Evolutionary conservation across 1,140 invertebrate genomes (phyloP).

Genomic region (Trichonephila clavipes): DNA sequence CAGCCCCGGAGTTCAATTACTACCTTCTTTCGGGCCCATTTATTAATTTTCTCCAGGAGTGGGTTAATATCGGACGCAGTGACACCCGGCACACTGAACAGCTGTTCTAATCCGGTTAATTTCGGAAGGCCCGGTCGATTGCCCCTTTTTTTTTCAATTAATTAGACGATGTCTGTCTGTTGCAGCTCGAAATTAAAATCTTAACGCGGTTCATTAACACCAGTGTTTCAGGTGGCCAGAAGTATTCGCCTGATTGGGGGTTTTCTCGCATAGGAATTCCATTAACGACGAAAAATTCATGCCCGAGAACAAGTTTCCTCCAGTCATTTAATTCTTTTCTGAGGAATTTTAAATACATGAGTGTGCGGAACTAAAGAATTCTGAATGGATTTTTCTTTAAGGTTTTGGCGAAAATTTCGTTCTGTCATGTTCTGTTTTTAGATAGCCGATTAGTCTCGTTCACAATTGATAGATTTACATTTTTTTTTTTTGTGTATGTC

Average conservation of each 20-base stretch:
- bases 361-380: too few species aligned
- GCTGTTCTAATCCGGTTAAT: slow-evolving; percentile 52
- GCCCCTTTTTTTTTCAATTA: slow-evolving; percentile 3
- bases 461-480: too few species aligned
- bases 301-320: too few species aligned
- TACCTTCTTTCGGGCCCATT: slow-evolving; percentile 16
- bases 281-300: background rate
- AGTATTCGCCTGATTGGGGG: background rate
- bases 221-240: background rate
- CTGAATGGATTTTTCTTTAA: too few species aligned
- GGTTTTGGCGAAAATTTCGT: too few species aligned
- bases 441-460: too few species aligned
- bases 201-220: background rate
- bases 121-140: slow-evolving; percentile 10
- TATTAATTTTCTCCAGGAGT: slow-evolving; percentile 68
- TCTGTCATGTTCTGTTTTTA: too few species aligned
- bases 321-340: background rate
- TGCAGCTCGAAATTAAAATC: slow-evolving; percentile 7
- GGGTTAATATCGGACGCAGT: slow-evolving; percentile 51
- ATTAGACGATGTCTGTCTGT: background rate
- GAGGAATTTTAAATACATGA: background rate
- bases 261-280: background rate
- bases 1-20: slow-evolving; percentile 39
- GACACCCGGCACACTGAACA: slow-evolving; percentile 26
- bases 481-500: too few species aligned